Evolutionary conservation across 30 jellyfish, hydroid and myxozoan species (phyloP).

Genomic region (Clytia hemisphaerica): DNA sequence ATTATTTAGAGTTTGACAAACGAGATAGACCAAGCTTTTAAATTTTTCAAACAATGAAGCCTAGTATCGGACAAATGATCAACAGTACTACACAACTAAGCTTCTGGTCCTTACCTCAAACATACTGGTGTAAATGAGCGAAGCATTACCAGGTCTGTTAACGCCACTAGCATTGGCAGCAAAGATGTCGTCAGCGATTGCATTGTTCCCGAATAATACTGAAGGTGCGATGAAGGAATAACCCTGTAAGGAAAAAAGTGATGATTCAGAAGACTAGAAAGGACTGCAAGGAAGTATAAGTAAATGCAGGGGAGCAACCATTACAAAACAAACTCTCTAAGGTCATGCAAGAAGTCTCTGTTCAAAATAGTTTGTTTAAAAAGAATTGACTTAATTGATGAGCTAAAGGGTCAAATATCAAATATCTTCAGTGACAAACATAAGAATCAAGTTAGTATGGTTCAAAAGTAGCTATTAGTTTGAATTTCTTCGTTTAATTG

Average conservation of each 20-base stretch:
- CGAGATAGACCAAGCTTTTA: background rate
- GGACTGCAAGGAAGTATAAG: too few species aligned
- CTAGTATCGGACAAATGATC: background rate
- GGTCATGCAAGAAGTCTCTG: too few species aligned
- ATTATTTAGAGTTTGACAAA: too few species aligned
- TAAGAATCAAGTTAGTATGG: too few species aligned
- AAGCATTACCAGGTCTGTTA: slow-evolving; percentile 73
- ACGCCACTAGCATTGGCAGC: background rate
- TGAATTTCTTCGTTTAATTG: too few species aligned
- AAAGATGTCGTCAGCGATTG: slow-evolving; percentile 82
- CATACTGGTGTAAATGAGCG: slow-evolving; percentile 55
- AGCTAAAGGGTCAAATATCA: too few species aligned
- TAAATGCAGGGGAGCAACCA: too few species aligned
- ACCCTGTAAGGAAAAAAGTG: slow-evolving; percentile 46
- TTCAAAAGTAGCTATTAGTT: too few species aligned
- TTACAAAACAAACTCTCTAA: too few species aligned
- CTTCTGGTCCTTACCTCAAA: slow-evolving; percentile 48
- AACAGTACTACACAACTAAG: background rate
- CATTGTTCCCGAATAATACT: slow-evolving; percentile 72
- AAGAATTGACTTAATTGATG: too few species aligned
- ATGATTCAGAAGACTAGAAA: background rate
- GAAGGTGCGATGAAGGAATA: slow-evolving; percentile 96
- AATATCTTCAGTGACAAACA: too few species aligned
- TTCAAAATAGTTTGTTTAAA: too few species aligned
- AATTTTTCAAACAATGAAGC: background rate